Base-by-base conservation (phyloP, 2,113 vertebrate genomes). In the Melanostigma gelatinosum region DNA sequence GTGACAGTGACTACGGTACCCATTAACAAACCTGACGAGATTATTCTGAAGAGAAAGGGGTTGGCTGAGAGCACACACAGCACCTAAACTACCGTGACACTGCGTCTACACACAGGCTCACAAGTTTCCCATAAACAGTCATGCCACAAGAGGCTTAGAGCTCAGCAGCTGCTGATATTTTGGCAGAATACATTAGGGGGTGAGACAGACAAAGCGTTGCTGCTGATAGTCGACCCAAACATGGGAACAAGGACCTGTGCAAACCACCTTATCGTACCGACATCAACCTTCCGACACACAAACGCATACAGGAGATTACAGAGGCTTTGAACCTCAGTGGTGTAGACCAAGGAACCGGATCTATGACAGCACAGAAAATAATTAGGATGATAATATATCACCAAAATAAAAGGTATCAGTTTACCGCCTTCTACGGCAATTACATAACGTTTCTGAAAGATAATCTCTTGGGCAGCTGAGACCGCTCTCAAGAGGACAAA, bases 381-480 rank as follows among this genome's bases (percentile, higher is more conserved):
- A 69, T 70, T 13, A 20, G 27, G 4, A 46, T 18, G 32, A 12
- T 36, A 4, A 12, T 36, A 4, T 9, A 60, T 55, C n/a, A 27
- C 22, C n/a, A 29, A 75, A 79, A 54, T 54, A 50, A 32, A 32
- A 71, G 46, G 46, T 57, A 40, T 87, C 22, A 0, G 36, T 57
- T 77, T 64, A 40, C 72, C 32, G 16, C 58, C 77, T 27, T 64
- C 12, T 20, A 24, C 13, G 70, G 20, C 29, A 61, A 34, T 32
- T 22, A 48, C 55, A 72, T 62, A 55, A 70, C 9, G 16, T 80
- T 70, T 55, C 38, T 64, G 65, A 48, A 85, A 85, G 62, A 32
- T 52, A 9, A 75, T 78, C 65, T 77, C 58, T 46, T 4, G 10
- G 46, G 52, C 76, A 70, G 61, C 85, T 84, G 85, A 76, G 83